Evolutionary conservation across 1,140 invertebrate species (phyloP).

Genomic region (Cryptotermes secundus): DNA sequence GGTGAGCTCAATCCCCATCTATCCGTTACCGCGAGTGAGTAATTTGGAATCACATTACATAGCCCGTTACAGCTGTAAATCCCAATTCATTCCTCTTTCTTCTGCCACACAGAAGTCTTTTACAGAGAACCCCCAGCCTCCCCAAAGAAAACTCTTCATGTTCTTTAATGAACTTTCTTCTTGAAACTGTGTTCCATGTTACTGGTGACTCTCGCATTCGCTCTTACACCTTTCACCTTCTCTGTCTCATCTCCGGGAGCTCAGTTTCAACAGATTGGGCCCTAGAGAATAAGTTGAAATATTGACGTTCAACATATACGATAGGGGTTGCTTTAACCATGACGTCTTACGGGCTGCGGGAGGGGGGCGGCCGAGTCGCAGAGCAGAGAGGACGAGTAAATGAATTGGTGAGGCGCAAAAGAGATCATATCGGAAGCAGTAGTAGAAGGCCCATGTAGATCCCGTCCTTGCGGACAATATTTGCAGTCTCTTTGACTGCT

Average conservation of each 20-base stretch:
- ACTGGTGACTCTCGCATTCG: background rate
- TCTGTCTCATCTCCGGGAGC: background rate
- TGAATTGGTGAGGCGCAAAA: background rate
- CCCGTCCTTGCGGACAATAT: background rate
- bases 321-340: background rate
- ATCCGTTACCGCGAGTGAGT: too few relatives aligned
- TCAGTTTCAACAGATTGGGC: constrained; percentile 8
- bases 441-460: background rate
- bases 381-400: background rate
- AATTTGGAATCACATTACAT: background rate
- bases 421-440: background rate
- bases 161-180: constrained; percentile 20
- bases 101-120: background rate
- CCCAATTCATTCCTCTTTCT: background rate
- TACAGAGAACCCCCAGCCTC: background rate
- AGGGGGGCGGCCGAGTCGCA: too few relatives aligned
- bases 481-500: too few relatives aligned
- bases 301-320: background rate
- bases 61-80: background rate
- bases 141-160: background rate
- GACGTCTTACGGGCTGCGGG: background rate
- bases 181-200: constrained; percentile 13
- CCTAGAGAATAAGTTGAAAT: background rate
- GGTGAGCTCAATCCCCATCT: too few relatives aligned
- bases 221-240: background rate